phyloP scores from a whole-genome alignment of 2,113 vertebrate species.

The Scartelaos histophorus region DNA sequence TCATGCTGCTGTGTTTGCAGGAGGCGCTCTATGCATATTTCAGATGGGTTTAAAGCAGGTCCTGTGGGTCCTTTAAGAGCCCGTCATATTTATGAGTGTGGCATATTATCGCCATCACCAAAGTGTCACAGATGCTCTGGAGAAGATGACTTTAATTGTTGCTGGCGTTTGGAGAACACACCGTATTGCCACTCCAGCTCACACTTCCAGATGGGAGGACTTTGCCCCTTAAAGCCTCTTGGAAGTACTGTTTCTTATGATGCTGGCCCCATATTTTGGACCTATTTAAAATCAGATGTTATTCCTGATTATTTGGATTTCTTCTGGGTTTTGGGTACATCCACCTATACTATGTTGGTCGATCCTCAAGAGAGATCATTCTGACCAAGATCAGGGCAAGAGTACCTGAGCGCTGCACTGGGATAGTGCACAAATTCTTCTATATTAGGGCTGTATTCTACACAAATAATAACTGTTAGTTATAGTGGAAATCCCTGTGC shows the following conservation, averaged over 20 bases:
- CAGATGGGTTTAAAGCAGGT: slow-evolving; percentile 62
- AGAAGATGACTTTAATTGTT: slow-evolving; percentile 56
- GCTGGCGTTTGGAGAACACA: slow-evolving; percentile 47
- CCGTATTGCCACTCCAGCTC: slow-evolving; percentile 13
- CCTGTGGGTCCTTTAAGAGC: slow-evolving; percentile 68
- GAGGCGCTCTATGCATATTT: slow-evolving; percentile 65
- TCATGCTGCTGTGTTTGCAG: slow-evolving; percentile 13
- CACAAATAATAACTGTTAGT: no score
- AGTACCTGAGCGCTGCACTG: no score
- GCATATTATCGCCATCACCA: slow-evolving; percentile 66
- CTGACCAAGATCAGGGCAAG: no score
- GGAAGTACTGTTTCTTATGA: not conserved
- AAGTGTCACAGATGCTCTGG: slow-evolving; percentile 54
- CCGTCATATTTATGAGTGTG: slow-evolving; percentile 65
- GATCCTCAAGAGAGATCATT: no score
- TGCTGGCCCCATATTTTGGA: not conserved
- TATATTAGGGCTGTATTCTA: not conserved
- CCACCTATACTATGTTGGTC: not conserved
- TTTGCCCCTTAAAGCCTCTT: not conserved
- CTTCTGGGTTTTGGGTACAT: not conserved
- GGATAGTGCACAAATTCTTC: not conserved
- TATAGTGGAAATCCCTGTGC: no score
- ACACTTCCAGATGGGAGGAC: not conserved
- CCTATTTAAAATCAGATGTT: no score
- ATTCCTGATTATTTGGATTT: no score